Evolutionary conservation across 2,113 vertebrate species (phyloP).

Genomic region (Phalacrocorax carbo): DNA sequence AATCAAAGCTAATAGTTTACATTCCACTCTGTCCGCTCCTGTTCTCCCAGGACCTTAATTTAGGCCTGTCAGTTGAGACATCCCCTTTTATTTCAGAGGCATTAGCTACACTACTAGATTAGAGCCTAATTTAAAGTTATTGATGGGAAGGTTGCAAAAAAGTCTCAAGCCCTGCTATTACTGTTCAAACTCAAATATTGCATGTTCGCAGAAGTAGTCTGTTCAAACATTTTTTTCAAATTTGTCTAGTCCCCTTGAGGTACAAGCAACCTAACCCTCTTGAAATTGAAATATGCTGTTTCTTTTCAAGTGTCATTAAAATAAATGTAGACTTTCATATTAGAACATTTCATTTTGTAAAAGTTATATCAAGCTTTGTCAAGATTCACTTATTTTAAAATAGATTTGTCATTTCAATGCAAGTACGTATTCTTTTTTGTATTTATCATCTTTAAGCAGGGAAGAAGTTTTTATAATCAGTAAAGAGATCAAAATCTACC

Average conservation of each 20-base stretch:
- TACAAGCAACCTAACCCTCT: background rate
- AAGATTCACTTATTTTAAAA: background rate
- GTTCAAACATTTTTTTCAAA: background rate
- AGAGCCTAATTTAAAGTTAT: background rate
- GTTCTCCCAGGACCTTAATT: background rate
- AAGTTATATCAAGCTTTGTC: background rate
- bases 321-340: background rate
- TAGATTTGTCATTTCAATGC: background rate
- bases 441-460: background rate
- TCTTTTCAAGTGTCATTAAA: background rate
- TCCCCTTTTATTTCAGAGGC: background rate
- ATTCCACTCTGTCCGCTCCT: background rate
- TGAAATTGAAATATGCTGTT: background rate
- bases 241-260: background rate
- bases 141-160: background rate
- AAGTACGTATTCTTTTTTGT: background rate
- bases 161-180: background rate
- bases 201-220: background rate
- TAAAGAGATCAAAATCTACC: background rate
- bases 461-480: background rate
- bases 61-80: background rate
- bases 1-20: background rate
- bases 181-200: background rate
- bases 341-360: background rate
- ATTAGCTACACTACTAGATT: background rate